Conservation (phyloP, 2,797 vertebrate genomes). For the Cheirogaleus major region DNA sequence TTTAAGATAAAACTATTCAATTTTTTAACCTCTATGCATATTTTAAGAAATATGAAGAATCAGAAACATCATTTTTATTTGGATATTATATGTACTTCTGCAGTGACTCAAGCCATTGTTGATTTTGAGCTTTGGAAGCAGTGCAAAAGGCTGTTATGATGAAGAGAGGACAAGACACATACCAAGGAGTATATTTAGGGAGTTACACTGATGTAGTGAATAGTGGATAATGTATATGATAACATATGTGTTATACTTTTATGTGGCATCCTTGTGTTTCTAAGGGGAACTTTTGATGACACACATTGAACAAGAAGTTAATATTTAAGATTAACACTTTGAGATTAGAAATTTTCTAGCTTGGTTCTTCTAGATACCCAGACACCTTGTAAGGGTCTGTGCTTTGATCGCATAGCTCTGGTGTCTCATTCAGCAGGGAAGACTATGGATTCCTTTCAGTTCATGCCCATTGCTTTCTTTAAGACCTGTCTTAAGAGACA, state of each 20-base stretch:
- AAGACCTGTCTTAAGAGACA: not conserved
- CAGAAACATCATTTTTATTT: not conserved
- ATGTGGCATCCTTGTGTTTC: not conserved
- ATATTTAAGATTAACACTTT: not conserved
- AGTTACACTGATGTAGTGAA: not conserved
- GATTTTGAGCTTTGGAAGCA: not conserved
- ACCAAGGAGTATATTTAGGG: not conserved
- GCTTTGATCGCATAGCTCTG: not conserved
- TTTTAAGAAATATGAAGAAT: conserved; percentile 9
- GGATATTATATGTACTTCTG: not conserved
- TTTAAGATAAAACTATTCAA: not conserved
- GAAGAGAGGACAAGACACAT: not conserved
- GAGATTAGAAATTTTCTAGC: not conserved
- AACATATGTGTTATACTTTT: not conserved
- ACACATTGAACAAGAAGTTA: not conserved
- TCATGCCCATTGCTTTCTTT: not conserved
- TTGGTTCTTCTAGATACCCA: not conserved
- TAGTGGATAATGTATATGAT: not conserved
- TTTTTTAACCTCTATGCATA: not conserved
- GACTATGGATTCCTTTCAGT: not conserved
- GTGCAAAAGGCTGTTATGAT: not conserved
- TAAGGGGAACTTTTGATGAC: not conserved
- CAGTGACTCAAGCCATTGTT: not conserved
- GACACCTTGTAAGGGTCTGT: not conserved
- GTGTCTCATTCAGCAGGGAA: not conserved